Evolutionary conservation across 2,888 invertebrate species (phyloP).

Genomic region (Liopterus haemorrhoidalis): DNA sequence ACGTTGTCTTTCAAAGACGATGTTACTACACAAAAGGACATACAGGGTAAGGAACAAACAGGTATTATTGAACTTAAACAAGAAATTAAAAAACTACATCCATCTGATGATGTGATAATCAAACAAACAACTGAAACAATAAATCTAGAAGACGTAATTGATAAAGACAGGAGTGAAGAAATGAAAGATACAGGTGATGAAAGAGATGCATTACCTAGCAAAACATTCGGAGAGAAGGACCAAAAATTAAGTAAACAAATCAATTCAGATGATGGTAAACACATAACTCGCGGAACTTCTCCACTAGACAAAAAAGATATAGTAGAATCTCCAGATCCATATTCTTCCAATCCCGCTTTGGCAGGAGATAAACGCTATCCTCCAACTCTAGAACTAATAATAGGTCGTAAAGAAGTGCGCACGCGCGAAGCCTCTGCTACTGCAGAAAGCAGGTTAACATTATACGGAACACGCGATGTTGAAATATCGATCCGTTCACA

Average conservation of each 20-base stretch:
- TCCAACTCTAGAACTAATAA: slow-evolving; percentile 48
- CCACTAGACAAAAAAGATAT: slow-evolving; percentile 42
- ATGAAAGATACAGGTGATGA: slow-evolving; percentile 42
- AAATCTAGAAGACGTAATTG: background rate
- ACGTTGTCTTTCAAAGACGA: slow-evolving; percentile 30
- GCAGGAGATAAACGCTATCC: slow-evolving; percentile 33
- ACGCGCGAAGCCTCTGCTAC: slow-evolving; percentile 50
- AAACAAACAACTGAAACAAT: slow-evolving; percentile 10
- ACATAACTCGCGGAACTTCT: slow-evolving; percentile 43
- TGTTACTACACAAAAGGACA: slow-evolving; percentile 20
- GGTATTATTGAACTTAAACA: slow-evolving; percentile 23
- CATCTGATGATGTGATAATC: slow-evolving; percentile 24
- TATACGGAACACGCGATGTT: slow-evolving; percentile 50
- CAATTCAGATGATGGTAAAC: slow-evolving; percentile 24
- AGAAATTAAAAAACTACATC: slow-evolving; percentile 28
- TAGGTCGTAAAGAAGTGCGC: slow-evolving; percentile 50
- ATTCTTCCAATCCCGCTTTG: slow-evolving; percentile 32
- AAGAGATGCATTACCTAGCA: slow-evolving; percentile 14
- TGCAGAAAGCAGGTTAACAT: slow-evolving; percentile 49
- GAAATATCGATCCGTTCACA: slow-evolving; percentile 52
- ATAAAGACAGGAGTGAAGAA: slow-evolving; percentile 40
- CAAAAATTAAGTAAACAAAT: slow-evolving; percentile 15
- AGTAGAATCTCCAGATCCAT: slow-evolving; percentile 35
- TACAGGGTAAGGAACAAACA: slow-evolving; percentile 21
- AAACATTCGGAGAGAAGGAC: slow-evolving; percentile 16